phyloP scores from a whole-genome alignment of 2,113 vertebrate species.

The Pseudorectes ferrugineus region DNA sequence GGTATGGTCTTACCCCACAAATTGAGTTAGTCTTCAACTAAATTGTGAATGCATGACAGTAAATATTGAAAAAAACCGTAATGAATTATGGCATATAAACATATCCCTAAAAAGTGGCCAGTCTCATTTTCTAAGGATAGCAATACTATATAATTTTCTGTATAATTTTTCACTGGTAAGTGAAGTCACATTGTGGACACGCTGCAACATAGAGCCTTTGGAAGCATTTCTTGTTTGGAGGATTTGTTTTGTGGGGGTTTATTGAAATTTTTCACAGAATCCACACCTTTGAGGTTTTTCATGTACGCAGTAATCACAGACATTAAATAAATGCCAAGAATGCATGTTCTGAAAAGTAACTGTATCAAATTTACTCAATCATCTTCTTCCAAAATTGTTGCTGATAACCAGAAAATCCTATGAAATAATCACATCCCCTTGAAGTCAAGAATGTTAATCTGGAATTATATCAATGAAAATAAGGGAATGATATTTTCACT shows the following conservation, averaged over 20 bases:
- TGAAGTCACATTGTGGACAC: not conserved
- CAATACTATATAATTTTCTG: not conserved
- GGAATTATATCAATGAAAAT: conserved; percentile 1
- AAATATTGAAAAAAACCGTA: not conserved
- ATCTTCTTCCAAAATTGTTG: not conserved
- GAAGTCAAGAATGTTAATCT: not conserved
- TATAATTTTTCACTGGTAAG: not conserved
- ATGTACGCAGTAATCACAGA: not conserved
- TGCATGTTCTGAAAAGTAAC: not conserved
- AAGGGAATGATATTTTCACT: not conserved
- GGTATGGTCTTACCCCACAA: not conserved
- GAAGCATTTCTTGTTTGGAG: not conserved
- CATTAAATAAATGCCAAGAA: not conserved
- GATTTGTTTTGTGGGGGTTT: not conserved
- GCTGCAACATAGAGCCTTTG: not conserved
- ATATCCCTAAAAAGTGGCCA: not conserved
- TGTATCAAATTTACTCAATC: not conserved
- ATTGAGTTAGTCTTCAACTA: not conserved
- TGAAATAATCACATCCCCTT: not conserved
- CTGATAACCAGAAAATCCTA: not conserved
- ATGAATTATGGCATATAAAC: not conserved
- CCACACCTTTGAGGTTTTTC: not conserved
- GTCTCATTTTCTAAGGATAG: not conserved
- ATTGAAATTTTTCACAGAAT: not conserved
- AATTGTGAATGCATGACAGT: not conserved